Percentiles rank a stretch among this genome's conserved stretches.
Conservation (phyloP, 2,888 invertebrate genomes). For the Cloeon dipterum region DNA sequence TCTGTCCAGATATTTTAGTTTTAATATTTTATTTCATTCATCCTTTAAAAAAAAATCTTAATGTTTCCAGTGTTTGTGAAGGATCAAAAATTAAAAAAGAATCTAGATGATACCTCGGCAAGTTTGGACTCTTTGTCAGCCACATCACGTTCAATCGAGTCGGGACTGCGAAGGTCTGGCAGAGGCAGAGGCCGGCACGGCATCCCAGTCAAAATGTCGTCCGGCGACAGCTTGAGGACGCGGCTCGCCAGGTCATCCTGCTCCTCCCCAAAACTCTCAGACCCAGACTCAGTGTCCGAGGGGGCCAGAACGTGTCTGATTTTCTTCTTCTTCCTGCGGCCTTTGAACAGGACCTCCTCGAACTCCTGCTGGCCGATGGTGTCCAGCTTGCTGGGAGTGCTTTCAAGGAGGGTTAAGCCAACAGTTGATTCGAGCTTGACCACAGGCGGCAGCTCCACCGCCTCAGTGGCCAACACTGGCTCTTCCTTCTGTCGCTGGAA, state of each 20-base stretch:
- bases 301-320: background rate
- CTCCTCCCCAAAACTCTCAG: conserved; percentile 10
- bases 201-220: background rate
- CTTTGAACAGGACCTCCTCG: conserved; percentile 39
- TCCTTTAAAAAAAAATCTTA: too few relatives aligned
- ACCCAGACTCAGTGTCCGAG: conserved; percentile 9
- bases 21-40: too few relatives aligned
- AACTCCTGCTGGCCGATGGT: conserved; percentile 49
- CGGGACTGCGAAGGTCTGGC: conserved; percentile 14
- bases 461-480: conserved; percentile 37
- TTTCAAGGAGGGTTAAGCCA: too few relatives aligned
- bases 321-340: conserved; percentile 15
- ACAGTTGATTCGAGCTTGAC: conserved; percentile 16
- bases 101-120: conserved; percentile 30
- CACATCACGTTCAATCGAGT: conserved; percentile 42
- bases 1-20: too few relatives aligned
- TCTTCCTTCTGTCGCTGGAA: conserved; percentile 9
- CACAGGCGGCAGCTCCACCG: conserved; percentile 42
- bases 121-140: conserved; percentile 50
- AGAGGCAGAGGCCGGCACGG: background rate
- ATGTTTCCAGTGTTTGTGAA: too few relatives aligned
- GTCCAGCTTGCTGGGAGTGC: too few relatives aligned
- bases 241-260: background rate
- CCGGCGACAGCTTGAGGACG: background rate
- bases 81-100: too few relatives aligned